These are phyloP conservation scores for Artemisiospiza belli DNA, from an alignment of 2,113 vertebrate species.

Conservation along the genomic window DNA sequence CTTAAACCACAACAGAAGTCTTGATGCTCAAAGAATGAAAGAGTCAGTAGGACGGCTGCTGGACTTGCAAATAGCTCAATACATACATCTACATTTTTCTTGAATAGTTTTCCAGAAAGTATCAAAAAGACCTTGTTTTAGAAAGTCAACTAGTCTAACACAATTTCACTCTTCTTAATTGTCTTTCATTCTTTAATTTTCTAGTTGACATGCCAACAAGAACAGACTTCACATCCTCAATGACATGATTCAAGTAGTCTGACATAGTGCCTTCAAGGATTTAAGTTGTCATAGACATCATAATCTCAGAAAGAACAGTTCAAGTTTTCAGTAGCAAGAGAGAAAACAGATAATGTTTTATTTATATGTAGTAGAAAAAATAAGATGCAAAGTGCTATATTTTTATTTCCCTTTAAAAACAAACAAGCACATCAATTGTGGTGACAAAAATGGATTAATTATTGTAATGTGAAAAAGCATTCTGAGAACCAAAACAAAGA, in stretches of 20 bases:
- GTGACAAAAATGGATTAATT: background rate
- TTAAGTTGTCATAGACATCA: background rate
- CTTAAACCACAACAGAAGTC: background rate
- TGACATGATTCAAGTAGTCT: constrained; percentile 3
- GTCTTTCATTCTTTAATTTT: constrained; percentile 50
- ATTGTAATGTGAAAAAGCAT: background rate
- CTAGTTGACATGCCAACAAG: constrained; percentile 26
- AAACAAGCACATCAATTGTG: background rate
- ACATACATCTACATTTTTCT: background rate
- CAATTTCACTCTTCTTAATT: constrained; percentile 50
- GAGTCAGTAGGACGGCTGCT: background rate
- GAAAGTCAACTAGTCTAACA: constrained; percentile 16
- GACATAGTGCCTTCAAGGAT: constrained; percentile 1
- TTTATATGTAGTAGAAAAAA: background rate
- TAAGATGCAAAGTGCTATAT: background rate
- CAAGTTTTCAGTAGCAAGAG: background rate
- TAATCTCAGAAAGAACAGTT: background rate
- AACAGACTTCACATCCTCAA: constrained; percentile 52
- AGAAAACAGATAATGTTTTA: background rate
- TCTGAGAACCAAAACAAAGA: background rate
- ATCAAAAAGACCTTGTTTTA: constrained; percentile 11
- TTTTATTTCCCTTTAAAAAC: background rate
- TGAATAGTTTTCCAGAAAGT: background rate
- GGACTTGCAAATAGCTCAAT: background rate
- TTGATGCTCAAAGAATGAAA: background rate